Conservation (phyloP, 2,113 vertebrate species). For the Micromys minutus region DNA sequence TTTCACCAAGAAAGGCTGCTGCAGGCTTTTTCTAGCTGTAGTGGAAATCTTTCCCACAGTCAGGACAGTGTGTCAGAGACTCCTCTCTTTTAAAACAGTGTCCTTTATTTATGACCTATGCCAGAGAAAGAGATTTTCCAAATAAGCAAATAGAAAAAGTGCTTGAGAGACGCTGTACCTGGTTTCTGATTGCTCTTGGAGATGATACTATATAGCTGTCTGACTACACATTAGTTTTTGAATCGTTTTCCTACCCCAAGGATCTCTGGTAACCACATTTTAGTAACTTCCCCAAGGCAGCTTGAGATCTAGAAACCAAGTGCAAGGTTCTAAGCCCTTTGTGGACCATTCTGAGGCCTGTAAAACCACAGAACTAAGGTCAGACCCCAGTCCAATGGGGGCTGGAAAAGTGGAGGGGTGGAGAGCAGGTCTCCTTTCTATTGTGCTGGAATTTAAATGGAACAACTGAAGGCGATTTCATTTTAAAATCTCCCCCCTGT, state of each 20-base stretch:
- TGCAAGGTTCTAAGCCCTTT: constrained; percentile 36
- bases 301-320: constrained; percentile 64
- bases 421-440: constrained; percentile 30
- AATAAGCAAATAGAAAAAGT: constrained; percentile 55
- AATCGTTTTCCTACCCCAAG: constrained; percentile 59
- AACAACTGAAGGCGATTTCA: constrained; percentile 74
- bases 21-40: background rate
- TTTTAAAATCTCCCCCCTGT: constrained; percentile 78
- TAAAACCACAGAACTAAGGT: constrained; percentile 46
- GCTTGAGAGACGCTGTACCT: background rate
- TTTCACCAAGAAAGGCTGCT: background rate
- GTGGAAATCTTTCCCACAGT: background rate
- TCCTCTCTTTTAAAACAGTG: constrained; percentile 33
- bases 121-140: constrained; percentile 56
- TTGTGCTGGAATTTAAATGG: constrained; percentile 77
- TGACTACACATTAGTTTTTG: constrained; percentile 48
- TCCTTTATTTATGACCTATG: constrained; percentile 55
- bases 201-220: constrained; percentile 55
- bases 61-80: background rate
- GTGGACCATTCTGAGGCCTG: constrained; percentile 31
- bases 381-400: constrained; percentile 35
- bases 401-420: background rate
- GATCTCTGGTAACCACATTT: constrained; percentile 70
- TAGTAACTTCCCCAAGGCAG: constrained; percentile 60
- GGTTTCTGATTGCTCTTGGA: constrained; percentile 65